Conservation (phyloP, 2,888 invertebrate species). For the Agrochola circellaris region DNA sequence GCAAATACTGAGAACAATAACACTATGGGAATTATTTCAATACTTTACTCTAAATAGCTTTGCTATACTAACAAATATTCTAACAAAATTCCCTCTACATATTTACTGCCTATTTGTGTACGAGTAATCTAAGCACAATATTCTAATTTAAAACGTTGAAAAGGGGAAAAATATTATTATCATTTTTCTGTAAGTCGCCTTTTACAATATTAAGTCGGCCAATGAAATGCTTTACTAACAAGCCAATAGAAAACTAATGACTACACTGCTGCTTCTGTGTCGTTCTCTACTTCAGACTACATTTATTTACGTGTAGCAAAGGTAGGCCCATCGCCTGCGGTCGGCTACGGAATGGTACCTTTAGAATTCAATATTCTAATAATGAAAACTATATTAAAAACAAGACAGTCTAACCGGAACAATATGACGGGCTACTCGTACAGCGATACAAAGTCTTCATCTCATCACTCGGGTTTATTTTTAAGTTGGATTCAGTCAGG, state of each 20-base stretch:
- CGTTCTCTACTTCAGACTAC: slow-evolving; percentile 12
- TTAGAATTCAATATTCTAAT: background rate
- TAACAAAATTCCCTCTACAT: background rate
- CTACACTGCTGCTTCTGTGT: background rate
- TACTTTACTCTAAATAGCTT: background rate
- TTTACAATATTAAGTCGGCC: background rate
- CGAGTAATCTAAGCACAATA: background rate
- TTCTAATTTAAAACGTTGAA: background rate
- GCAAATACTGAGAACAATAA: slow-evolving; percentile 36
- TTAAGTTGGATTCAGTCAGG: slow-evolving; percentile 64
- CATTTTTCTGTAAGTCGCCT: background rate
- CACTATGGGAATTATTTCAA: slow-evolving; percentile 1
- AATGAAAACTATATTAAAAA: slow-evolving; percentile 26
- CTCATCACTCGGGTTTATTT: slow-evolving; percentile 73
- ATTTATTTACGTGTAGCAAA: background rate
- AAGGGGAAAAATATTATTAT: background rate
- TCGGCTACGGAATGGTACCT: too few species aligned
- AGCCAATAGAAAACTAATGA: background rate
- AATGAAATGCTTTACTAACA: slow-evolving; percentile 6
- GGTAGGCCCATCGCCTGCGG: too few species aligned
- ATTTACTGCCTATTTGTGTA: background rate
- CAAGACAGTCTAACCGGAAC: slow-evolving; percentile 74
- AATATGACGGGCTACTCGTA: slow-evolving; percentile 77
- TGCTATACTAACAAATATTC: background rate
- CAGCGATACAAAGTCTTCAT: slow-evolving; percentile 82